A percentile compares a stretch with the other conserved stretches of the same genome.
Conservation (phyloP, 1,140 invertebrate species). For the Charaxes varanes region DNA sequence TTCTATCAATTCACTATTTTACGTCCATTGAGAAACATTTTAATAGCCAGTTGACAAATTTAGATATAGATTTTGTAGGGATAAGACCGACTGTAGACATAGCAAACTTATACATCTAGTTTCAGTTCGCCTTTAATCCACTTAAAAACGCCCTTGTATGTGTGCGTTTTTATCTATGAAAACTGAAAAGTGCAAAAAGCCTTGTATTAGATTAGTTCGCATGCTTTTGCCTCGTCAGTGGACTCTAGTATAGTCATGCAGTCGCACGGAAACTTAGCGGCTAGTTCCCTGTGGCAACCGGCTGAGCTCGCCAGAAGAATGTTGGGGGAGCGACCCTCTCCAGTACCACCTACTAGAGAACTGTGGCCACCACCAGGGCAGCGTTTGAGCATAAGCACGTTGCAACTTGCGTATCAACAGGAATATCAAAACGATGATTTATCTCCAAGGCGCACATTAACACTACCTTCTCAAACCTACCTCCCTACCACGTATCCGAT, state of each 20-base stretch:
- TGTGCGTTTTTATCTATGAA: slow-evolving; percentile 44
- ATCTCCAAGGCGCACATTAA: slow-evolving; percentile 36
- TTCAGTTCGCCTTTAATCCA: slow-evolving; percentile 52
- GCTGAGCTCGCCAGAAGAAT: slow-evolving; percentile 58
- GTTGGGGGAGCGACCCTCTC: slow-evolving; percentile 57
- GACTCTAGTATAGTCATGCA: slow-evolving; percentile 51
- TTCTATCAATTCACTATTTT: too few species aligned
- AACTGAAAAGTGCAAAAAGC: slow-evolving; percentile 56
- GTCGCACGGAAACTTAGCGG: slow-evolving; percentile 57
- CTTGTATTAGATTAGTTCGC: slow-evolving; percentile 59
- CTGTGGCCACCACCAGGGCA: slow-evolving; percentile 54
- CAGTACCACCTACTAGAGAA: slow-evolving; percentile 59
- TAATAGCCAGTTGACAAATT: too few species aligned
- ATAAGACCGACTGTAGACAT: too few species aligned
- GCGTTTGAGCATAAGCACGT: slow-evolving; percentile 58
- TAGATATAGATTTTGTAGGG: too few species aligned
- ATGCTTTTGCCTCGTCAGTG: slow-evolving; percentile 41
- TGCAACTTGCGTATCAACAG: slow-evolving; percentile 54
- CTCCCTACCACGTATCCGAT: slow-evolving; percentile 31
- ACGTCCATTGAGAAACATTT: too few species aligned
- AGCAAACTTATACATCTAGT: too few species aligned
- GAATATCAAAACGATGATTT: slow-evolving; percentile 48
- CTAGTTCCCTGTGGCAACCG: slow-evolving; percentile 62
- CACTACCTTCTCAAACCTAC: slow-evolving; percentile 41
- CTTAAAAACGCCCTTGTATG: slow-evolving; percentile 36